A percentile compares a stretch with the other conserved stretches of the same genome.
phyloP scores from a whole-genome alignment of 2,113 vertebrate species.

The Ondatra zibethicus region DNA sequence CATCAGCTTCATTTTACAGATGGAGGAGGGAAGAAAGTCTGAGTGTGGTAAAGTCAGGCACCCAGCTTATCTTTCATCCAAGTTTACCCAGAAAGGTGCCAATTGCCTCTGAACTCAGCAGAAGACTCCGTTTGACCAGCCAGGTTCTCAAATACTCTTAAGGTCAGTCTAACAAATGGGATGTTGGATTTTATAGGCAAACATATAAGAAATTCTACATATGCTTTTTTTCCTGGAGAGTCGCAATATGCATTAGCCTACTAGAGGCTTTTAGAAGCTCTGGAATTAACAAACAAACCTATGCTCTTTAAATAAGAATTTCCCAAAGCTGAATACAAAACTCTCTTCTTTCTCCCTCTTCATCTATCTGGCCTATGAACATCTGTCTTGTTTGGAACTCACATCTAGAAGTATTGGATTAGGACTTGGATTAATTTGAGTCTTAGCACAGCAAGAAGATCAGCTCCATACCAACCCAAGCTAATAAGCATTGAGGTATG shows the following conservation, averaged over 20 bases:
- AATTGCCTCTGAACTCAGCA: not conserved
- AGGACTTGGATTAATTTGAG: not conserved
- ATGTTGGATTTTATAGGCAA: constrained; percentile 21
- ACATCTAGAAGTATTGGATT: not conserved
- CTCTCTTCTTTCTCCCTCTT: not conserved
- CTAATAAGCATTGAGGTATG: not conserved
- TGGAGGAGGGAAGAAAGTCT: constrained; percentile 16
- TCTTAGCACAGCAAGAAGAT: not conserved
- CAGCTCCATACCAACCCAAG: not conserved
- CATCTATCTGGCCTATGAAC: not conserved
- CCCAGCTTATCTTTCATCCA: constrained; percentile 28
- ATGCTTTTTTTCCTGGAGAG: constrained; percentile 22
- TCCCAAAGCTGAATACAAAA: constrained; percentile 45
- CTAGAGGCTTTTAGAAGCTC: not conserved
- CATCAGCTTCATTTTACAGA: constrained; percentile 58
- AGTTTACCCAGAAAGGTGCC: constrained; percentile 12
- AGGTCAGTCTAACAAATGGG: not conserved
- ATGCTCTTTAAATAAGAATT: constrained; percentile 46
- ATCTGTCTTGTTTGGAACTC: constrained; percentile 14
- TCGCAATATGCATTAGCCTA: not conserved
- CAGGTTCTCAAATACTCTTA: not conserved
- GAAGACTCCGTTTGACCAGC: not conserved
- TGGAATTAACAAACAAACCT: constrained; percentile 58
- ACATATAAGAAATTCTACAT: constrained; percentile 4
- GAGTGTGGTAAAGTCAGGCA: not conserved